Evolutionary conservation across 2,113 vertebrate genomes (phyloP).

Genomic region (Saguinus midas): DNA sequence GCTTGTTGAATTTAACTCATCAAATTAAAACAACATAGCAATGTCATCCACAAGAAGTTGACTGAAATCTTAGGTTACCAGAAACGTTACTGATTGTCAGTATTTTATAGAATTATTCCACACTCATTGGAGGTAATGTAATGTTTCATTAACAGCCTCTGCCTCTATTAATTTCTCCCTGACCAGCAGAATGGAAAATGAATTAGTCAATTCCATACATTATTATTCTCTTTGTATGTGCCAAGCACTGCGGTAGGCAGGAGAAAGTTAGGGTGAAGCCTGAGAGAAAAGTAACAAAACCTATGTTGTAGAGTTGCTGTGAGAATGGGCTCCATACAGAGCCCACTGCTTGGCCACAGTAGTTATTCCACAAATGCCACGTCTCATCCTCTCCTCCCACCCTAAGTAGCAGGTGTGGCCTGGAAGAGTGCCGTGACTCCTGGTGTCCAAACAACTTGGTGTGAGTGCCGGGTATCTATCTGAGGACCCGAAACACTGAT

Average conservation of each 20-base stretch:
- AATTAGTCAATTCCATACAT: background rate
- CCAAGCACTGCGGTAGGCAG: background rate
- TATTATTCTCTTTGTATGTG: background rate
- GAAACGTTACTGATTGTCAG: background rate
- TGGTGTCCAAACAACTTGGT: background rate
- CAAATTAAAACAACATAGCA: background rate
- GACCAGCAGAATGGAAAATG: background rate
- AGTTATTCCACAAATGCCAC: background rate
- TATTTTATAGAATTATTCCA: constrained; percentile 4
- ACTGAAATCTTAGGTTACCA: background rate
- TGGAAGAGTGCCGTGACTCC: background rate
- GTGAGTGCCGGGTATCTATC: background rate
- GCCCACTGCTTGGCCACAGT: background rate
- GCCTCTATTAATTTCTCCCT: background rate
- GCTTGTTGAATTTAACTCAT: background rate
- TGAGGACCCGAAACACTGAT: background rate
- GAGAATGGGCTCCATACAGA: background rate
- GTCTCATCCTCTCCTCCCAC: background rate
- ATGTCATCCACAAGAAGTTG: background rate
- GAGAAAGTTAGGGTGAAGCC: background rate
- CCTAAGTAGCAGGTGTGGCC: background rate
- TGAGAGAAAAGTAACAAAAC: background rate
- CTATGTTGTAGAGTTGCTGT: background rate
- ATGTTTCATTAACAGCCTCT: background rate
- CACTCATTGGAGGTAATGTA: background rate